Percentiles rank a stretch among this genome's conserved stretches.
These are phyloP conservation scores for Melieria crassipennis DNA, from an alignment of 2,888 invertebrate genomes.

Conservation along the genomic window DNA sequence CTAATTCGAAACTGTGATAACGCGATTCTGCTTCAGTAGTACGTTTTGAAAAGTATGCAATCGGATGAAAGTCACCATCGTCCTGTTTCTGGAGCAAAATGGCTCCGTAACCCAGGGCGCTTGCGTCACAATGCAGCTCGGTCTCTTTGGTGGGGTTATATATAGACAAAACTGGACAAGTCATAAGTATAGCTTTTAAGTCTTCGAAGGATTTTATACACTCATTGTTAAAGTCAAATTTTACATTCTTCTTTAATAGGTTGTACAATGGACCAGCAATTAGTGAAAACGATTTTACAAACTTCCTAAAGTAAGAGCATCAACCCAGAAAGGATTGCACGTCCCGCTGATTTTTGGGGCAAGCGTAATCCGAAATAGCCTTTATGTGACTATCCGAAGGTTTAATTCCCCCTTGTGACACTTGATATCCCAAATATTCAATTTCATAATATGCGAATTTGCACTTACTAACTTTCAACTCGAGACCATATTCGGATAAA, in stretches of 20 bases:
- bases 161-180: not conserved
- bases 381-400: constrained; percentile 15
- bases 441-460: constrained; percentile 12
- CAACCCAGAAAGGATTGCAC: constrained; percentile 23
- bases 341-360: constrained; percentile 11
- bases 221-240: constrained; percentile 10
- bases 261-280: constrained; percentile 8
- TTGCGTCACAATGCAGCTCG: constrained; percentile 36
- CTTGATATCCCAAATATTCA: constrained; percentile 22
- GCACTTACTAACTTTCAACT: constrained; percentile 24
- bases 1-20: constrained; percentile 5
- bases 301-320: constrained; percentile 23
- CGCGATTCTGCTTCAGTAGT: not conserved
- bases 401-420: constrained; percentile 11
- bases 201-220: not conserved
- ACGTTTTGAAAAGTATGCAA: constrained; percentile 17
- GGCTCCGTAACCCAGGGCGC: constrained; percentile 28
- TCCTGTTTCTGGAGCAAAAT: constrained; percentile 26
- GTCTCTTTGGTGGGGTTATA: constrained; percentile 3
- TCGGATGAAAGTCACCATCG: constrained; percentile 24
- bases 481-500: constrained; percentile 15
- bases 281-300: constrained; percentile 17
- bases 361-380: constrained; percentile 19
- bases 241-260: constrained; percentile 4
- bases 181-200: not conserved